Evolutionary conservation across 2,113 vertebrate species (phyloP), one percentile per base, ranked within the genome.

Genomic region (Muntiacus reevesi): DNA sequence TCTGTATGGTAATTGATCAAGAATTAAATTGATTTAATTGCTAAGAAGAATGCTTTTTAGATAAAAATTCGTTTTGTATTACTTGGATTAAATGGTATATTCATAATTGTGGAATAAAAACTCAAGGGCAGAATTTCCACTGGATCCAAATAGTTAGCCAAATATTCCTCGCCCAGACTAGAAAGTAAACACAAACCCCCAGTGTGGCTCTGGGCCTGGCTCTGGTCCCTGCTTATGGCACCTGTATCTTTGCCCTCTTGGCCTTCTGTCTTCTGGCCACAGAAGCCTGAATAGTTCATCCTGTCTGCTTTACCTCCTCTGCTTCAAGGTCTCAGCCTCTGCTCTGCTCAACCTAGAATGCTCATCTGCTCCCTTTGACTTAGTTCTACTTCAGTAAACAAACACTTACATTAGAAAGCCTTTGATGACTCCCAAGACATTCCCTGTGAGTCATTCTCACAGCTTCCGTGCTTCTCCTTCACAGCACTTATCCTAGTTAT

Each of bases 11-110:
- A 47, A 82, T 36, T 96, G 82, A 52, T 95, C 79, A 76, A 76
- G 40, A 19, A 82, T 86, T 79, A 71, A 67, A 94, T 78, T 96
- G 40, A 76, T 52, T 90, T 64, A 87, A 82, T 90, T 92, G 7
- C 33, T n/a, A 96, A 36, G 33, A 87, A 87, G 55, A 57, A 54
- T 87, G 16, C 1, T 23, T 64, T 94, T 92, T 78, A 92, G 85
- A 90, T 96, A 74, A 92, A 94, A 74, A 87, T 92, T 74, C 10
- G 60, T 52, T 85, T 92, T 87, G 4, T 54, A 45, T 94, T 78
- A 59, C 45, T 87, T 92, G 47, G 28, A 40, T 45, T 92, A 64
- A 64, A 64, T 15, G 52, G 1, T 85, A 13, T 54, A 33, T 60
- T 95, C 14, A 14, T 84, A 71, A 91, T 52, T 40, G 17, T 5